These are phyloP conservation scores for Microplitis demolitor DNA, from an alignment of 1,140 invertebrate genomes.

Conservation along the genomic window DNA sequence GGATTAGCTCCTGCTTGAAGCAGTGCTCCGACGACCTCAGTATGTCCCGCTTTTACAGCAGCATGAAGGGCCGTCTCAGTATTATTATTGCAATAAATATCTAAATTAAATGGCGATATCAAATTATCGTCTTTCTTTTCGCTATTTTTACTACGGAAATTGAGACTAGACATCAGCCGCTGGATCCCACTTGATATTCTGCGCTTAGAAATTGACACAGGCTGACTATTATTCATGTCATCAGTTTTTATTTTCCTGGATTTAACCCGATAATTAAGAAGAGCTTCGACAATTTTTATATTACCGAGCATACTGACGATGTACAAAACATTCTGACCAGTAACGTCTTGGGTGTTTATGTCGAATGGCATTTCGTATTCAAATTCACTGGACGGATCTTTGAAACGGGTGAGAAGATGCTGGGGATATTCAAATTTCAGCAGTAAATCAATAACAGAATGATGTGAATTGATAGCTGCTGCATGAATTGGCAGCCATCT, in stretches of 20 bases:
- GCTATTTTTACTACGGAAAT: conserved; percentile 60
- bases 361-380: conserved; percentile 89
- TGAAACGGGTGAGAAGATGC: conserved; percentile 64
- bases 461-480: conserved; percentile 86
- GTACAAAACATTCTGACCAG: conserved; percentile 88
- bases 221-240: conserved; percentile 41
- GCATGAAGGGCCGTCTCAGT: conserved; percentile 79
- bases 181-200: conserved; percentile 87
- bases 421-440: conserved; percentile 84
- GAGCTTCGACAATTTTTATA: conserved; percentile 75
- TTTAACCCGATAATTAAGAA: conserved; percentile 77
- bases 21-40: conserved; percentile 75
- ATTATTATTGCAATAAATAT: conserved; percentile 76
- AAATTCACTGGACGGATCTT: conserved; percentile 73
- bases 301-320: conserved; percentile 86
- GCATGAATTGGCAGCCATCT: conserved; percentile 92
- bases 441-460: conserved; percentile 75
- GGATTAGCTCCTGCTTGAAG: conserved; percentile 76
- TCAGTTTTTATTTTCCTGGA: conserved; percentile 65
- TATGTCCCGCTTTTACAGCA: conserved; percentile 77
- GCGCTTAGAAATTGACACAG: conserved; percentile 66
- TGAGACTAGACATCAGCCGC: conserved; percentile 82
- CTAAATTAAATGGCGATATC: conserved; percentile 73
- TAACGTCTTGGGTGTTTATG: conserved; percentile 86
- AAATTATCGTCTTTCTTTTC: conserved; percentile 65